Base-by-base conservation (phyloP, 2,888 invertebrate species). In the Ophioninae sp. region DNA sequence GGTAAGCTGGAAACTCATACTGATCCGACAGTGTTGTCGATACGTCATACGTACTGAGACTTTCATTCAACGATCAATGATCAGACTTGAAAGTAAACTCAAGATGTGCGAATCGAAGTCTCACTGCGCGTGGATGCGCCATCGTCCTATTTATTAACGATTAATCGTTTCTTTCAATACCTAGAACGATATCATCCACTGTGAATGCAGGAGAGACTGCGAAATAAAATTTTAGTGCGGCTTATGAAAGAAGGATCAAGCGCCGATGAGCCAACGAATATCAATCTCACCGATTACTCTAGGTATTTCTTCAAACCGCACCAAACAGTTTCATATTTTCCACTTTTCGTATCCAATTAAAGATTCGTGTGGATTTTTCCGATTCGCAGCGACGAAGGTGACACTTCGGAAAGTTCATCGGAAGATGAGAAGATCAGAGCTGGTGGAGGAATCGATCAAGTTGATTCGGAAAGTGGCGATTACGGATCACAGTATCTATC, bases 241-340 rank as follows among this genome's bases (percentile, higher is more conserved):
- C 94, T 97, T 85, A 93, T 96, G 86, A 96, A 96, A 92, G 96
- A 96, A 93, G 97, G 97, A 56, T 97, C 97, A 0, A 97, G 96
- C 91, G 97, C 97, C 8, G 97, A 97, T 88, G 97, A 97, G 91
- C 97, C 97, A 17, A 95, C 96, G 2, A 97, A 97, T 91, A 97
- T 98, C 87, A 95, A 95, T 83, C 93, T 98, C 41, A 97, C 97
- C 39, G 97, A 98, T 93, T 97, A 97, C 92, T 97, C 97, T 8
- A 97, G 97, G 97, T 97, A 93, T 7, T 17, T 21, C 20, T 37
- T 37, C n/a, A 10, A 61, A n/a, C 2, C 39, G 7, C 3, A 57
- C 6, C 5, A 70, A 61, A 67, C 30, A 23, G 39, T 23, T n/a
- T 3, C 41, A 13, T 23, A 21, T 50, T 74, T 13, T 13, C 10